Conservation (phyloP, 2,888 invertebrate genomes). For the Drosophila rubida region DNA sequence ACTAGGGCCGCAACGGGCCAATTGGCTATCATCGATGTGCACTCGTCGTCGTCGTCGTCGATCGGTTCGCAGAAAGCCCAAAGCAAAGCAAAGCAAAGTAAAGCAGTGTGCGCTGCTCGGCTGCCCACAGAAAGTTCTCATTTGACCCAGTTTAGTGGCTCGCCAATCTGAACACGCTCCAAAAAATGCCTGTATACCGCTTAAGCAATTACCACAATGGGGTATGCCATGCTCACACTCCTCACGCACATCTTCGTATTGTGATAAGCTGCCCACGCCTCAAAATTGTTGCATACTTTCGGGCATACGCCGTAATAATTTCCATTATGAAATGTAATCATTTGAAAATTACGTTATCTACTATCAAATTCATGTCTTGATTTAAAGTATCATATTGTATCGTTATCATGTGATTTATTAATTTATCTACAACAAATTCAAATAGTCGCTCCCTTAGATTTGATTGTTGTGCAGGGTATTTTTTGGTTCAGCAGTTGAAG, state of each 20-base stretch:
- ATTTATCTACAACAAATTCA: too few relatives aligned
- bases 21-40: conserved; percentile 1
- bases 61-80: conserved; percentile 15
- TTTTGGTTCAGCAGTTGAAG: not conserved
- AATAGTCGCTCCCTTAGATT: too few relatives aligned
- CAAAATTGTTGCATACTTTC: not conserved
- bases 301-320: too few relatives aligned
- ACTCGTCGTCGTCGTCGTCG: not conserved
- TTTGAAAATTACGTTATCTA: too few relatives aligned
- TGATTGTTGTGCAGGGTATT: not conserved
- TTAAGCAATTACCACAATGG: not conserved
- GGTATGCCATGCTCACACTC: not conserved
- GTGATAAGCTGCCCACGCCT: not conserved
- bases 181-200: conserved; percentile 3
- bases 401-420: too few relatives aligned
- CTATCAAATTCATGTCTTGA: too few relatives aligned
- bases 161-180: conserved; percentile 34
- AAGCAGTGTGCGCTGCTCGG: conserved; percentile 25
- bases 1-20: conserved; percentile 11
- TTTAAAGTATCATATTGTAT: too few relatives aligned
- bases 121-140: conserved; percentile 55
- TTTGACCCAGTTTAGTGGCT: conserved; percentile 49
- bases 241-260: not conserved
- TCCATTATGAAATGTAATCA: too few relatives aligned
- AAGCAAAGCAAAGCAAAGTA: not conserved